Conservation (phyloP, 1,140 invertebrate species). For the Pemphigus obesinymphae region DNA sequence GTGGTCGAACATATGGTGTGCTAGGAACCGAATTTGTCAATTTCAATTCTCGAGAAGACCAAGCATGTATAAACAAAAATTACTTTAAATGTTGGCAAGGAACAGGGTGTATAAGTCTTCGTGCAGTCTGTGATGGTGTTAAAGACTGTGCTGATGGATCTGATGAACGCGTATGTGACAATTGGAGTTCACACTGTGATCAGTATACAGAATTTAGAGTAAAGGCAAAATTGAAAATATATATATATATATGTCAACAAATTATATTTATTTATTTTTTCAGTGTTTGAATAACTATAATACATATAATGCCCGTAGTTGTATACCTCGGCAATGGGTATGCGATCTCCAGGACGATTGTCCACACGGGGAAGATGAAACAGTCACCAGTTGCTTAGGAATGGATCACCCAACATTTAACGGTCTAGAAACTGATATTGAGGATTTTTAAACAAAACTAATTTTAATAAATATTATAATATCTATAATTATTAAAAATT, state of each 20-base stretch:
- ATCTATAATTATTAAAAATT: conserved; percentile 27
- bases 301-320: conserved; percentile 18
- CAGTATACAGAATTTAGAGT: conserved; percentile 45
- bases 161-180: conserved; percentile 45
- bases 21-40: conserved; percentile 6
- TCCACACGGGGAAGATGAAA: conserved; percentile 47
- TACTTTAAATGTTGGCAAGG: conserved; percentile 45
- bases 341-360: conserved; percentile 48
- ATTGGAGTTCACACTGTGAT: conserved; percentile 44
- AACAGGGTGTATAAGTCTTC: conserved; percentile 43
- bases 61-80: conserved; percentile 23
- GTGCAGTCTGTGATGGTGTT: conserved; percentile 45
- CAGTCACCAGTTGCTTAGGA: conserved; percentile 42
- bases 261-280: conserved; percentile 30
- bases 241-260: not conserved
- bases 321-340: conserved; percentile 46
- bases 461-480: conserved; percentile 30
- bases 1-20: conserved; percentile 36
- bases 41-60: not conserved
- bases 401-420: conserved; percentile 40
- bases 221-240: not conserved
- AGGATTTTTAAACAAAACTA: conserved; percentile 35
- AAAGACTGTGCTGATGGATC: conserved; percentile 46
- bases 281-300: conserved; percentile 18
- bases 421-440: conserved; percentile 40